Evolutionary conservation across 2,888 invertebrate species (phyloP).

Genomic region (Abrostola tripartita): DNA sequence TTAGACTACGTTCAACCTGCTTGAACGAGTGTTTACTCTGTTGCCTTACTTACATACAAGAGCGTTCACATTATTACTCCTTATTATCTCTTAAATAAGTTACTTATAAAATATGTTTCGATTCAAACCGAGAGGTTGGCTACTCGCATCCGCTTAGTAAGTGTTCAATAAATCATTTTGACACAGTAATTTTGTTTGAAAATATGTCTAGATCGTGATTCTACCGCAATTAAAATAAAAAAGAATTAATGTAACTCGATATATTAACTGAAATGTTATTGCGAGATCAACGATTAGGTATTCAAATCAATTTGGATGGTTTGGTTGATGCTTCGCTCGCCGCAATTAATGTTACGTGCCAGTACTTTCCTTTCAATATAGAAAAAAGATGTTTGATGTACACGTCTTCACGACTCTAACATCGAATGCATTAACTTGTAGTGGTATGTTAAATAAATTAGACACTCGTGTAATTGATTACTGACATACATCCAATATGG

Average conservation of each 20-base stretch:
- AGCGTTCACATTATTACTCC: conserved; percentile 78
- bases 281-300: conserved; percentile 76
- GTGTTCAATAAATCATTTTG: conserved; percentile 71
- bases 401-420: conserved; percentile 81
- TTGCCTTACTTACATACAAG: conserved; percentile 82
- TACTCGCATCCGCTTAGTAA: conserved; percentile 48
- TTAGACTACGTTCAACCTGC: conserved; percentile 86
- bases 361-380: conserved; percentile 73
- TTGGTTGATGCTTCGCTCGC: conserved; percentile 70
- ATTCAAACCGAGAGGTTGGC: conserved; percentile 29
- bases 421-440: conserved; percentile 78
- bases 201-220: conserved; percentile 70
- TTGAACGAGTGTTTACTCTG: conserved; percentile 83
- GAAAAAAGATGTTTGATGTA: conserved; percentile 75
- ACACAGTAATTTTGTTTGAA: conserved; percentile 71
- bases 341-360: conserved; percentile 81
- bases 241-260: conserved; percentile 72
- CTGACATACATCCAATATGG: conserved; percentile 61
- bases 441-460: conserved; percentile 77
- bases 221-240: conserved; percentile 72
- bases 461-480: conserved; percentile 74
- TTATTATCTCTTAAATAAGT: conserved; percentile 59
- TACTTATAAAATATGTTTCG: conserved; percentile 36
- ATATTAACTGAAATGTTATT: conserved; percentile 76
- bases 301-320: conserved; percentile 82